Conservation (phyloP, 2,113 vertebrate species). For the Lonchura striata region DNA sequence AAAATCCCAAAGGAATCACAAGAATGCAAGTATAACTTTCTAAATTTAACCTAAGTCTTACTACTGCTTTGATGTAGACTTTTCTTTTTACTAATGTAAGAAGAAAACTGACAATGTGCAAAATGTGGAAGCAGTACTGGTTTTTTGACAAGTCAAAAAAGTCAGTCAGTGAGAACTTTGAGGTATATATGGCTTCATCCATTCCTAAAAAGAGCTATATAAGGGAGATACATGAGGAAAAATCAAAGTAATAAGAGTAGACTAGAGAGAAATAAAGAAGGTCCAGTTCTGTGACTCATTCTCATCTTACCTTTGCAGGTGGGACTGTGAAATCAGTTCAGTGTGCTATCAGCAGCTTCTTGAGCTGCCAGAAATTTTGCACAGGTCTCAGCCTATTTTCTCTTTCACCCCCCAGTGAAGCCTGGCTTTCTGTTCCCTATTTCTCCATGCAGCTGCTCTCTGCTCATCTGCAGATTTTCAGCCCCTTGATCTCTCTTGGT, state of each 20-base stretch:
- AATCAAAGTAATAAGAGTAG: not conserved
- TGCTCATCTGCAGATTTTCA: not conserved
- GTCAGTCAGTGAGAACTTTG: not conserved
- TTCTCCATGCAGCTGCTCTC: not conserved
- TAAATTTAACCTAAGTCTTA: not conserved
- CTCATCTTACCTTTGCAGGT: not conserved
- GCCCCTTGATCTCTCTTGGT: not conserved
- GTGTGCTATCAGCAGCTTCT: not conserved
- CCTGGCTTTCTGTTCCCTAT: not conserved
- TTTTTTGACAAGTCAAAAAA: not conserved
- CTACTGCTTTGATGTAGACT: not conserved
- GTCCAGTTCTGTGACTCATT: not conserved
- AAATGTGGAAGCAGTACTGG: not conserved
- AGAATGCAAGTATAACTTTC: not conserved
- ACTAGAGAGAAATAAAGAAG: not conserved
- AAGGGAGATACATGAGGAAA: not conserved
- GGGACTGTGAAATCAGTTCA: not conserved
- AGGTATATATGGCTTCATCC: not conserved
- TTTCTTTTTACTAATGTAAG: not conserved
- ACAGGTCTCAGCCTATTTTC: not conserved
- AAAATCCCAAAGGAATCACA: not conserved
- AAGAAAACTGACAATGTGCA: not conserved
- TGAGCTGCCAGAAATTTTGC: not conserved
- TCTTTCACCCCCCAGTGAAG: not conserved
- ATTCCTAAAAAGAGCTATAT: not conserved